phyloP scores from a whole-genome alignment of 2,113 vertebrate species.

The Spheniscus mendiculus region DNA sequence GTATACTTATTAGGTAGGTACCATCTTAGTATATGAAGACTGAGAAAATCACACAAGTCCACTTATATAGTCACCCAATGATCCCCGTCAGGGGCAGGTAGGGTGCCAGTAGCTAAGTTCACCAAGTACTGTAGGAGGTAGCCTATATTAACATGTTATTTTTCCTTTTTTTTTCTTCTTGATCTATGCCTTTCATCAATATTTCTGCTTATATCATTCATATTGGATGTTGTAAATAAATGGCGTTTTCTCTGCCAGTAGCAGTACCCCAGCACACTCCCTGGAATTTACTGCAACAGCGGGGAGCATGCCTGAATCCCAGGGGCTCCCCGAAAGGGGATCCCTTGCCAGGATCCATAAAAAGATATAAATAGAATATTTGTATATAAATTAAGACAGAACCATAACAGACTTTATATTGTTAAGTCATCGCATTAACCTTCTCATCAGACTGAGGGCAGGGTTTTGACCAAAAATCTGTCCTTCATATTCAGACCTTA shows the following conservation, averaged over 20 bases:
- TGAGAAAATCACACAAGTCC: background rate
- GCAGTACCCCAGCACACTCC: background rate
- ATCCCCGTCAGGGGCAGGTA: background rate
- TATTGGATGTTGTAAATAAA: background rate
- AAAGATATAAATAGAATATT: background rate
- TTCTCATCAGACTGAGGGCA: background rate
- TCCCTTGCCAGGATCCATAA: background rate
- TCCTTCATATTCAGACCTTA: background rate
- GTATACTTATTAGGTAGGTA: background rate
- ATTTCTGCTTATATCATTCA: background rate
- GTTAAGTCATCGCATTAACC: background rate
- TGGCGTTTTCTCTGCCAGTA: background rate
- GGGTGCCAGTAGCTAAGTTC: background rate
- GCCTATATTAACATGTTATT: background rate
- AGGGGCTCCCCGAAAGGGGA: background rate
- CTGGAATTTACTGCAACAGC: background rate
- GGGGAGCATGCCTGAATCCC: background rate
- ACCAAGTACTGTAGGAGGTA: background rate
- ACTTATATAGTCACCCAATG: background rate
- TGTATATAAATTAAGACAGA: background rate
- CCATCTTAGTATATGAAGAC: background rate
- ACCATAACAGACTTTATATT: background rate
- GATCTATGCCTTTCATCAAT: background rate
- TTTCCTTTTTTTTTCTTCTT: background rate
- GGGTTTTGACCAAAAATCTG: background rate